Conservation (phyloP, 30 jellyfish, hydroid and myxozoan genomes). For the Hydra vulgaris region DNA sequence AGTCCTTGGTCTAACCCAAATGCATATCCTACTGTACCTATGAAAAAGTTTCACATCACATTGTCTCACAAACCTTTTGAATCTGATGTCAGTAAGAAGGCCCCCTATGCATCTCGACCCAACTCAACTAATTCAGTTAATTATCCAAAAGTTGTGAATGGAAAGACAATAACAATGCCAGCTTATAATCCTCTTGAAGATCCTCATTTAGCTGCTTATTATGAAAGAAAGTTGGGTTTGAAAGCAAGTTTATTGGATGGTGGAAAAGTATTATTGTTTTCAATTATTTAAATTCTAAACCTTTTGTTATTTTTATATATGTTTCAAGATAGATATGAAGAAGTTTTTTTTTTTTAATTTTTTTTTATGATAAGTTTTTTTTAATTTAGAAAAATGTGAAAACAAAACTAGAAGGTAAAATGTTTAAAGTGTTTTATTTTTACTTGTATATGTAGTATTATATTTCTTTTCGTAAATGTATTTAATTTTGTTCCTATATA, state of each 20-base stretch:
- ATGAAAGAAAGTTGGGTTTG: conserved; percentile 78
- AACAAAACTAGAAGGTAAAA: conserved; percentile 33
- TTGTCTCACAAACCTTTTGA: conserved; percentile 56
- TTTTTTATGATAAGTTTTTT: not conserved
- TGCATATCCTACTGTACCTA: conserved; percentile 55
- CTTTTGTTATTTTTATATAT: not conserved
- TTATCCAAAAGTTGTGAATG: conserved; percentile 92
- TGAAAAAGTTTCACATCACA: conserved; percentile 42
- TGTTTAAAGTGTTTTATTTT: not conserved
- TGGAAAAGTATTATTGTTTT: conserved; percentile 12
- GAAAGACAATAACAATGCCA: conserved; percentile 54
- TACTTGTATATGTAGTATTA: too few species aligned
- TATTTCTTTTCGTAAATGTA: not conserved
- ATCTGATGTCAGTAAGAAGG: conserved; percentile 69
- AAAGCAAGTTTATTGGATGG: conserved; percentile 55
- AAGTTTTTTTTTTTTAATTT: not conserved
- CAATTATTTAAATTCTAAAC: not conserved
- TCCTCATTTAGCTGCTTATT: conserved; percentile 81
- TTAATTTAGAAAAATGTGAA: conserved; percentile 28
- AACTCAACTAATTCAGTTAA: conserved; percentile 48
- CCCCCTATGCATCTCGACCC: conserved; percentile 88
- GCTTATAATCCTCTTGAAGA: conserved; percentile 80
- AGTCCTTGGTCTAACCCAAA: conserved; percentile 87
- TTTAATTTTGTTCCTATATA: not conserved
- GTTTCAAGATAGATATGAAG: not conserved